phyloP scores from a whole-genome alignment of 2,113 vertebrate genomes.

The Platysternon megacephalum region DNA sequence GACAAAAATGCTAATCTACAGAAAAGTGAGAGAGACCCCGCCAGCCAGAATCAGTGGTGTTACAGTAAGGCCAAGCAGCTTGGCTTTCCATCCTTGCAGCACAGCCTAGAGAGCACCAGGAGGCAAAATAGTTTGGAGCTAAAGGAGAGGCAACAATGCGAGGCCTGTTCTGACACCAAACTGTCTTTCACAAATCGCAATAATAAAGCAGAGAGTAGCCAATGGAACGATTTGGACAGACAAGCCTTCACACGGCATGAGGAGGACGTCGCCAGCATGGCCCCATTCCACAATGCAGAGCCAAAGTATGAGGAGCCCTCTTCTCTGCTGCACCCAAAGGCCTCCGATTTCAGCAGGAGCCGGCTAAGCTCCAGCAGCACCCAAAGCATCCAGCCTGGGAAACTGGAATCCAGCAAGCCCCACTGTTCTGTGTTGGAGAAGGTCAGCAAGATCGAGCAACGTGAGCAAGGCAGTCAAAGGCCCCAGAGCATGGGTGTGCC shows the following conservation, averaged over 20 bases:
- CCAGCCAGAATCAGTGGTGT: conserved; percentile 57
- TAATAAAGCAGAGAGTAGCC: conserved; percentile 60
- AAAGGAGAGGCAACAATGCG: neutral
- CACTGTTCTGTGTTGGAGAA: conserved; percentile 91
- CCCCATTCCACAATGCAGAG: conserved; percentile 42
- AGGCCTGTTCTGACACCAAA: conserved; percentile 48
- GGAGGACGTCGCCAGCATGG: conserved; percentile 30
- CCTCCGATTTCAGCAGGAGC: conserved; percentile 56
- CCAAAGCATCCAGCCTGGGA: conserved; percentile 54
- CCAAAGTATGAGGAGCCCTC: conserved; percentile 77
- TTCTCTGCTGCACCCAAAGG: conserved; percentile 74
- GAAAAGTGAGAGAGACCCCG: conserved; percentile 27
- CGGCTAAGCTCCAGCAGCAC: conserved; percentile 68
- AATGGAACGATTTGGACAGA: conserved; percentile 49
- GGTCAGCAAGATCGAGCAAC: conserved; percentile 89
- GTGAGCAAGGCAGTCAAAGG: conserved; percentile 79
- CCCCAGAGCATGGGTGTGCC: conserved; percentile 59
- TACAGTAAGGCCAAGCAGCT: conserved; percentile 59
- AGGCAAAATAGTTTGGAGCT: conserved; percentile 59
- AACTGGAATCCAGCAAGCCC: conserved; percentile 56
- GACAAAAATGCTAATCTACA: conserved; percentile 47
- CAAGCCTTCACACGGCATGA: conserved; percentile 55
- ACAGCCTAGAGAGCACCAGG: conserved; percentile 70
- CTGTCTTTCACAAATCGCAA: neutral
- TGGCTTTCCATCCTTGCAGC: conserved; percentile 74